Evolutionary conservation across 2,113 vertebrate species (phyloP).

Genomic region (Cephalopterus ornatus): DNA sequence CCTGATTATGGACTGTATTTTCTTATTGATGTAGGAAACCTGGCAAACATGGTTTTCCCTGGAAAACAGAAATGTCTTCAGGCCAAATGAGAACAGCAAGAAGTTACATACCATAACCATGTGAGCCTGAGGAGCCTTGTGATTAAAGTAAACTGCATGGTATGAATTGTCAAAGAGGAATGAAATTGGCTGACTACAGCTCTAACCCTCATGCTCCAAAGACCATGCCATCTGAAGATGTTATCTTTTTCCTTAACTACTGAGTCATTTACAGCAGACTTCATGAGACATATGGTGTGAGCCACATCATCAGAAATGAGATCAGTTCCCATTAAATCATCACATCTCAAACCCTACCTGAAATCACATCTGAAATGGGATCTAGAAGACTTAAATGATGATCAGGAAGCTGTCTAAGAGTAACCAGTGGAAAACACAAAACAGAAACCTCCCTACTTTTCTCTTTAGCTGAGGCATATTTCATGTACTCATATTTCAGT

Average conservation of each 20-base stretch:
- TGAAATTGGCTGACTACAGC: not conserved
- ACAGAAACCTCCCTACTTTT: not conserved
- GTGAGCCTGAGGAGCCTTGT: not conserved
- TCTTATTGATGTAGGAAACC: not conserved
- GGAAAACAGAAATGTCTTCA: not conserved
- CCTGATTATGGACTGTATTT: not conserved
- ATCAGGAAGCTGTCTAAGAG: not conserved
- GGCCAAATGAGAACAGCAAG: not conserved
- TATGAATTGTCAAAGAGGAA: not conserved
- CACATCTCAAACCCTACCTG: not conserved
- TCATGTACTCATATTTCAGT: not conserved
- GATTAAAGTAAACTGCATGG: not conserved
- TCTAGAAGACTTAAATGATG: not conserved
- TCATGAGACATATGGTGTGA: not conserved
- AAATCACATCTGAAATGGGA: not conserved
- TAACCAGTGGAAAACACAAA: not conserved
- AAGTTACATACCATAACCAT: not conserved
- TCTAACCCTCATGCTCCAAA: not conserved
- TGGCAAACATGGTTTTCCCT: not conserved
- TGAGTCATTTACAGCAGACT: not conserved
- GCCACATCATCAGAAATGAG: not conserved
- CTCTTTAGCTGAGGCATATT: not conserved
- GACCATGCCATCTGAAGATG: not conserved
- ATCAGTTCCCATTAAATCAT: not conserved
- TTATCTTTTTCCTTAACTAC: not conserved